Percentiles rank a stretch among this genome's conserved stretches.
These are phyloP conservation scores for Acestrorhynchus altus DNA, from an alignment of 2,797 vertebrate genomes.

Conservation along the genomic window DNA sequence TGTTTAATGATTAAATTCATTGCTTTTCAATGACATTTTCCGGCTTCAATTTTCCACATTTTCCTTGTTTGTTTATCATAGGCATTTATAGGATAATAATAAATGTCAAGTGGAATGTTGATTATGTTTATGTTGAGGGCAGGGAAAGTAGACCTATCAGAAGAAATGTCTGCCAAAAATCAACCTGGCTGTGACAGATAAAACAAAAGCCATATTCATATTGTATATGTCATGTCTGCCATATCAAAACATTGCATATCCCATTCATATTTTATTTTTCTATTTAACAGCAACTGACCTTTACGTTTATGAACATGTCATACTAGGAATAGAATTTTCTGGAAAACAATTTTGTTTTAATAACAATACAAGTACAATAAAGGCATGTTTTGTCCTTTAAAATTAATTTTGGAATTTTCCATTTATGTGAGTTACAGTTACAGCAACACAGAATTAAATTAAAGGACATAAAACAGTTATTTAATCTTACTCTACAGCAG, in stretches of 20 bases:
- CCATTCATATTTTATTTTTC: not conserved
- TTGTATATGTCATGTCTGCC: not conserved
- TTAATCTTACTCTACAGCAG: not conserved
- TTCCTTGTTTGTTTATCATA: constrained; percentile 11
- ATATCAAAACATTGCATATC: not conserved
- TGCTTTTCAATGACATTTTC: constrained; percentile 42
- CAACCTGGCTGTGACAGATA: not conserved
- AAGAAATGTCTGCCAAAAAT: constrained; percentile 1
- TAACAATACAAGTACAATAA: too few species aligned
- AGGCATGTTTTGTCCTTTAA: too few species aligned
- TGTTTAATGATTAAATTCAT: constrained; percentile 31
- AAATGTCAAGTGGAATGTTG: constrained; percentile 18
- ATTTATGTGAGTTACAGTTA: too few species aligned
- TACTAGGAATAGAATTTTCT: too few species aligned
- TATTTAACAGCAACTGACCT: not conserved
- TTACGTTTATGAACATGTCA: not conserved
- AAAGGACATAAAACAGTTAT: too few species aligned
- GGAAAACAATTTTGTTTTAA: too few species aligned
- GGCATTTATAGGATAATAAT: not conserved
- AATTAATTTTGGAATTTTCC: too few species aligned
- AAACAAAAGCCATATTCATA: not conserved
- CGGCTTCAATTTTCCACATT: not conserved
- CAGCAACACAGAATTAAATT: too few species aligned
- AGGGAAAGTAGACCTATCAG: not conserved
- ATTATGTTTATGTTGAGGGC: not conserved